These are phyloP conservation scores for Threskiornis aethiopicus DNA, from an alignment of 2,797 vertebrate genomes.

Conservation along the genomic window DNA sequence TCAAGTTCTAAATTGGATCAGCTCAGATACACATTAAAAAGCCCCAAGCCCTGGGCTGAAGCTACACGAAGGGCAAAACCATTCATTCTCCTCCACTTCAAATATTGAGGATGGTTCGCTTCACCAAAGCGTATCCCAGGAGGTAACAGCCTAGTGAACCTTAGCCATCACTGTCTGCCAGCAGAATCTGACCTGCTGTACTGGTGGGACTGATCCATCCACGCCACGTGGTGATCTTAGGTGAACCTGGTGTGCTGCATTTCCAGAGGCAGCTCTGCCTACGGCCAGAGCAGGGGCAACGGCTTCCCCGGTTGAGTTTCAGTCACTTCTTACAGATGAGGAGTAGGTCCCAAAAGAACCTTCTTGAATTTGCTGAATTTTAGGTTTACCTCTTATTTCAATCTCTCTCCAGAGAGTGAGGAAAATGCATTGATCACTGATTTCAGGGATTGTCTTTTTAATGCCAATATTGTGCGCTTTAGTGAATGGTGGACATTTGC, in stretches of 20 bases:
- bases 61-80: not conserved
- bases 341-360: not conserved
- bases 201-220: not conserved
- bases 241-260: accelerated
- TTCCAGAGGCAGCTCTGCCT: not conserved
- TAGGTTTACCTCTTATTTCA: not conserved
- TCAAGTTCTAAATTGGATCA: not conserved
- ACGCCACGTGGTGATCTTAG: not conserved
- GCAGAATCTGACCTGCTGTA: not conserved
- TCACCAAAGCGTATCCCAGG: not conserved
- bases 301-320: not conserved
- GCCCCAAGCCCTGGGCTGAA: not conserved
- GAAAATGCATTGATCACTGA: not conserved
- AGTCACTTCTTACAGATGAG: not conserved
- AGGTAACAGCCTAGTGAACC: not conserved
- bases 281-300: not conserved
- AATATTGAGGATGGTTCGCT: not conserved
- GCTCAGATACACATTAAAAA: not conserved
- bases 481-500: constrained; percentile 8
- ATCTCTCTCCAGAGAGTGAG: not conserved
- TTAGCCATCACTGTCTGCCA: not conserved
- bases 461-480: constrained; percentile 5
- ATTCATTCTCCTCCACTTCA: not conserved
- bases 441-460: constrained; percentile 2
- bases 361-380: not conserved